Base-by-base conservation (phyloP, 2,888 invertebrate species). In the Argyresthia albistria region DNA sequence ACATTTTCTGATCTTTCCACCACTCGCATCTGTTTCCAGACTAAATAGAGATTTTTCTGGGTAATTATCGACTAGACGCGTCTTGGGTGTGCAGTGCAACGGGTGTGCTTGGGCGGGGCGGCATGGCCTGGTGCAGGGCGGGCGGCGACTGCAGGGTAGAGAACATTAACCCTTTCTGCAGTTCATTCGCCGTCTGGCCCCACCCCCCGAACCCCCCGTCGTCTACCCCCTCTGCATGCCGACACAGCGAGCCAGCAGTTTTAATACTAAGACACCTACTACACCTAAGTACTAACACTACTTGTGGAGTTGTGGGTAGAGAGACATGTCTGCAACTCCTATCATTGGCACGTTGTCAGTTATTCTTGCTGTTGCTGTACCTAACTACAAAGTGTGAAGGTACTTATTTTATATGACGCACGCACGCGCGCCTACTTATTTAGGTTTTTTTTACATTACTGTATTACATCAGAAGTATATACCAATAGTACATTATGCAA, bases 151-250 rank as follows among this genome's bases (percentile, higher is more conserved):
- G 25, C 25, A 25, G 25, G 25, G 25, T 25, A 25, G 69, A 61
- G 80, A 68, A 78, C 90, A 73, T 80, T 83, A 83, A 84, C 74
- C 90, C 90, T 73, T 89, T 86, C 76, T 88, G 82, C 87, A 90
- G 90, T 86, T 89, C 89, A 84, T 89, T 89, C 82, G 83, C 87
- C 80, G 89, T 89, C 88, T 89, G 87, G 88, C 88, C 88, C 82
- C 88, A 89, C 83, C 88, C 89, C 82, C 73, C 64, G 64, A 68
- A 64, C 72, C 71, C 65, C 63, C 74, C 71, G n/a, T n/a, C 69
- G 61, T 62, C 67, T 69, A 64, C 74, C 57, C 60, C 66, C 70
- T 67, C 74, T 81, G 77, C 79, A 76, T 68, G 72, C 69, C 68
- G 14, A 37, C 15, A 48, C 37, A 37, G 37, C 48, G 66, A 78